Conservation (phyloP, 2,888 invertebrate genomes). For the Tetragonisca angustula region DNA sequence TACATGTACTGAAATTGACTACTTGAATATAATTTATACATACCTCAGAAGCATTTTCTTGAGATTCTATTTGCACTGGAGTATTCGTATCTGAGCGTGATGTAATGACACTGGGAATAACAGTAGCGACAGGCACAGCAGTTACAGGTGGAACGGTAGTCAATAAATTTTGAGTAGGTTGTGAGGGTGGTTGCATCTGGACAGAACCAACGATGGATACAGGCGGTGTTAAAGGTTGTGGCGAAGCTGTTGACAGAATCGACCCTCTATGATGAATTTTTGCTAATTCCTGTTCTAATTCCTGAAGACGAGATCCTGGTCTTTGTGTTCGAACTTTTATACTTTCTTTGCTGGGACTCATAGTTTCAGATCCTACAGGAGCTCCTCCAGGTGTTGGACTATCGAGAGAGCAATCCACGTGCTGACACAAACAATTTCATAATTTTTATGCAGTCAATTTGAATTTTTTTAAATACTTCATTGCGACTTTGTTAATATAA, state of each 20-base stretch:
- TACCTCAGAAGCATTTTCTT: constrained; percentile 74
- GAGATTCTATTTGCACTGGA: constrained; percentile 74
- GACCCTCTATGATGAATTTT: constrained; percentile 83
- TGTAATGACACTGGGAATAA: constrained; percentile 72
- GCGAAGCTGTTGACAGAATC: constrained; percentile 73
- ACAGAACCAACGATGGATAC: constrained; percentile 70
- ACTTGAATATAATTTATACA: constrained; percentile 18
- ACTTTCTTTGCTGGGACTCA: constrained; percentile 81
- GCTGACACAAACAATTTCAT: constrained; percentile 47
- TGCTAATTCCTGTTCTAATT: constrained; percentile 83
- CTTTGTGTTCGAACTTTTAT: constrained; percentile 76
- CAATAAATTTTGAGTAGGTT: constrained; percentile 67
- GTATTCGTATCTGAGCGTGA: constrained; percentile 76
- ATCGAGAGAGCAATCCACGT: constrained; percentile 73
- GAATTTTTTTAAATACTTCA: neutral
- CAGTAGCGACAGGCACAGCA: constrained; percentile 73
- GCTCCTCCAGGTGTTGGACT: constrained; percentile 75
- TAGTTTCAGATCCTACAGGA: constrained; percentile 74
- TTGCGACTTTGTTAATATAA: neutral
- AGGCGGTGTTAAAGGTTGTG: constrained; percentile 77
- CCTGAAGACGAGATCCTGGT: constrained; percentile 81
- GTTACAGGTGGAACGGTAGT: constrained; percentile 71
- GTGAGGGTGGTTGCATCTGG: constrained; percentile 62
- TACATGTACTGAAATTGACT: neutral
- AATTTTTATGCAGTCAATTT: neutral